A percentile compares a stretch with the other conserved stretches of the same genome.
Evolutionary conservation across 2,797 vertebrate genomes (phyloP).

Genomic region (Arctocebus calabarensis): DNA sequence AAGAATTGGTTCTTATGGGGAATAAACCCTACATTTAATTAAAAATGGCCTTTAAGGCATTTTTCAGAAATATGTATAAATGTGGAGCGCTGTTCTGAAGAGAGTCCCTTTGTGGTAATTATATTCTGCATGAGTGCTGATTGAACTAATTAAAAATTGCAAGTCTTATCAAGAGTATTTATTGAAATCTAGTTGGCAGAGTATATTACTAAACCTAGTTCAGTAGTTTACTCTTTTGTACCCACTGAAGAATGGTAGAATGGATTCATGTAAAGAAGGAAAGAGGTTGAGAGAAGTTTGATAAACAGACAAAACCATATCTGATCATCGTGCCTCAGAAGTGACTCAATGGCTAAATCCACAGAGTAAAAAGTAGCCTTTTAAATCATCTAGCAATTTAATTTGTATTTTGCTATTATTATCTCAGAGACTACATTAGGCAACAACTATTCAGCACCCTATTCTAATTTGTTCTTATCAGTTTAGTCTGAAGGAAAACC

Average conservation of each 20-base stretch:
- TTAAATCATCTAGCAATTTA: slow-evolving; percentile 45
- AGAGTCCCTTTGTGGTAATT: slow-evolving; percentile 40
- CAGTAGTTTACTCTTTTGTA: slow-evolving; percentile 35
- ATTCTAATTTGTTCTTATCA: slow-evolving; percentile 30
- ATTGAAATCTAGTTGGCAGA: slow-evolving; percentile 48
- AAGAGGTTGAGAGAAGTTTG: slow-evolving; percentile 42
- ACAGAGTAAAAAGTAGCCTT: slow-evolving; percentile 8
- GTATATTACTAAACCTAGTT: slow-evolving; percentile 1
- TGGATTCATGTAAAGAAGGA: slow-evolving; percentile 54
- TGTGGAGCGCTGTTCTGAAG: slow-evolving; percentile 14
- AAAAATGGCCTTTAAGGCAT: slow-evolving; percentile 63
- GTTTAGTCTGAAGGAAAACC: slow-evolving; percentile 7
- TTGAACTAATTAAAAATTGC: slow-evolving; percentile 70
- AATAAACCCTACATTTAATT: slow-evolving; percentile 12
- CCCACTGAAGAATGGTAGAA: not conserved
- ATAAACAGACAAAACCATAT: slow-evolving; percentile 24
- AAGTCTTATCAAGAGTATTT: slow-evolving; percentile 68
- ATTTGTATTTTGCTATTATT: slow-evolving; percentile 64
- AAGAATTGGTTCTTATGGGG: slow-evolving; percentile 64
- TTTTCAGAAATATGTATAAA: slow-evolving; percentile 41
- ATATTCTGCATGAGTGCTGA: slow-evolving; percentile 34
- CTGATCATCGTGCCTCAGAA: not conserved
- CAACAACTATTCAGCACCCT: slow-evolving; percentile 27
- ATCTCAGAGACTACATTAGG: slow-evolving; percentile 37
- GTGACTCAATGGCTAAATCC: not conserved